phyloP scores from a whole-genome alignment of 2,888 invertebrate genomes.

The Philonicus albiceps region DNA sequence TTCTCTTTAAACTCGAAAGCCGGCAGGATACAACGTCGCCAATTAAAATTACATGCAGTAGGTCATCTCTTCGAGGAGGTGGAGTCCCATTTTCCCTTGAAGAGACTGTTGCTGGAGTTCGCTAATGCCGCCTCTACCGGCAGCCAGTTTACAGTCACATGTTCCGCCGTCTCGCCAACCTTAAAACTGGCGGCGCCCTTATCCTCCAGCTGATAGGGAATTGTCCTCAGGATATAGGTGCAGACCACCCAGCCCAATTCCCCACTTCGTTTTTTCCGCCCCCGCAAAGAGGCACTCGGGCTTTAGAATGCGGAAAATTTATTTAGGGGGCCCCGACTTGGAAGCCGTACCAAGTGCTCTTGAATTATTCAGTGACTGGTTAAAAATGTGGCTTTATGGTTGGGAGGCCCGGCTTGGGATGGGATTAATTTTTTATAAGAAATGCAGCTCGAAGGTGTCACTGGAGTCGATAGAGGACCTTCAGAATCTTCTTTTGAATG shows the following conservation, averaged over 20 bases:
- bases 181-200: slow-evolving; percentile 9
- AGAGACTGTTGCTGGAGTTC: slow-evolving; percentile 3
- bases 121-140: not conserved
- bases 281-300: slow-evolving; percentile 20
- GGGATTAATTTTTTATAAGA: slow-evolving; percentile 34
- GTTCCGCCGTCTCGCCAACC: not conserved
- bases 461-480: not conserved
- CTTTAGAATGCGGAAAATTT: slow-evolving; percentile 37
- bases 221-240: slow-evolving; percentile 21
- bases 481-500: not conserved
- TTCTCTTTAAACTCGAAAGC: slow-evolving; percentile 2
- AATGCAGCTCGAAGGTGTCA: slow-evolving; percentile 23
- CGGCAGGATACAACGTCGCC: slow-evolving; percentile 24
- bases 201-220: slow-evolving; percentile 21
- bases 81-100: not conserved
- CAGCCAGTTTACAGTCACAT: not conserved
- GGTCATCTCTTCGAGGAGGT: slow-evolving; percentile 11
- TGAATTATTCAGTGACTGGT: slow-evolving; percentile 21
- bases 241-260: not conserved
- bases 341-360: not conserved
- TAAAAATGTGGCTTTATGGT: slow-evolving; percentile 35
- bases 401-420: not conserved
- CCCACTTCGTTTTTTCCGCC: not conserved
- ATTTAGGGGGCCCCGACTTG: slow-evolving; percentile 5
- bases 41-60: slow-evolving; percentile 37